These are phyloP conservation scores for Peribatodes rhomboidaria DNA, from an alignment of 2,888 invertebrate genomes.

Conservation along the genomic window DNA sequence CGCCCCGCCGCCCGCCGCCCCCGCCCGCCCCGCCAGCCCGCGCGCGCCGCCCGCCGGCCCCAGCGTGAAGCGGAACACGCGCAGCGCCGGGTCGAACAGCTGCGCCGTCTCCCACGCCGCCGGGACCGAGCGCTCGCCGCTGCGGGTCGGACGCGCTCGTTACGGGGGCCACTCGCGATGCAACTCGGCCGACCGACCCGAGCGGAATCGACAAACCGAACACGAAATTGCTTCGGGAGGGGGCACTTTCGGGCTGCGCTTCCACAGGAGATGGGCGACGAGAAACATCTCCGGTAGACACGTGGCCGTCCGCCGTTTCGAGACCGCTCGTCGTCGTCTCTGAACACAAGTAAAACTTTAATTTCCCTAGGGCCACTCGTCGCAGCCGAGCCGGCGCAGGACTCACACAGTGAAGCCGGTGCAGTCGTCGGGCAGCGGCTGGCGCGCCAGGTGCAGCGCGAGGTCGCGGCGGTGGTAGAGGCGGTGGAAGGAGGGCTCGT, in stretches of 20 bases:
- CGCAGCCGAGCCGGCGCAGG: background rate
- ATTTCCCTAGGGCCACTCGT: too few species aligned
- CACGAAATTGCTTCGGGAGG: too few species aligned
- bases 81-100: conserved; percentile 90
- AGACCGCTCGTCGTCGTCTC: too few species aligned
- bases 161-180: background rate
- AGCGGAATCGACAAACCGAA: too few species aligned
- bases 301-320: too few species aligned
- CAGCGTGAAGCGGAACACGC: conserved; percentile 92
- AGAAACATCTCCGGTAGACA: too few species aligned
- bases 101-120: conserved; percentile 88
- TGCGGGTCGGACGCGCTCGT: conserved; percentile 29
- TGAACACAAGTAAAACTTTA: too few species aligned
- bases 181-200: background rate
- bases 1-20: conserved; percentile 92
- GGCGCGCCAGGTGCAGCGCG: conserved; percentile 88
- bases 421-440: conserved; percentile 90
- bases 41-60: conserved; percentile 94
- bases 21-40: conserved; percentile 91
- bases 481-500: conserved; percentile 94
- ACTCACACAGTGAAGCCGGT: conserved; percentile 89
- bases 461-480: conserved; percentile 91
- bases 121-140: conserved; percentile 51
- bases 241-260: too few species aligned
- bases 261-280: too few species aligned